phyloP scores from a whole-genome alignment of 2,888 invertebrate species.

The Phlogophora meticulosa region DNA sequence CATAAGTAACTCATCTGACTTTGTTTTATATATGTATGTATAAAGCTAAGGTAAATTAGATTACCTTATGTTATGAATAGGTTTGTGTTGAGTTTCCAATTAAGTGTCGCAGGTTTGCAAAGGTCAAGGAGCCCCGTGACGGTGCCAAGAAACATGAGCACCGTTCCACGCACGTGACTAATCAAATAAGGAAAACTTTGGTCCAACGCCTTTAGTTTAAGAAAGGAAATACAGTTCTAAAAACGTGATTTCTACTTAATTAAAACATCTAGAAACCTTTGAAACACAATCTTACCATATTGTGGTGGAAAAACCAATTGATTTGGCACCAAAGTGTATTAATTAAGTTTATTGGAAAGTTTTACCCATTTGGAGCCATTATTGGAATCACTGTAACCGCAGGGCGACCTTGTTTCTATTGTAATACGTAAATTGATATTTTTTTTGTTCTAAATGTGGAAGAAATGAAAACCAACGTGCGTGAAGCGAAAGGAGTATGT shows the following conservation, averaged over 20 bases:
- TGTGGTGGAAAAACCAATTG: background rate
- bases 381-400: background rate
- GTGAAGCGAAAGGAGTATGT: too few species aligned
- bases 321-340: background rate
- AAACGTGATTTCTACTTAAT: slow-evolving; percentile 10
- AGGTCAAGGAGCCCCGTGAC: slow-evolving; percentile 12
- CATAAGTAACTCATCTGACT: too few species aligned
- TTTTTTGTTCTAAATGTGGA: background rate
- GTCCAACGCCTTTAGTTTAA: background rate
- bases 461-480: too few species aligned
- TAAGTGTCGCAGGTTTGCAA: slow-evolving; percentile 3
- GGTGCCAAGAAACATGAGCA: background rate
- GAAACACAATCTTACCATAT: background rate
- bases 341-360: background rate
- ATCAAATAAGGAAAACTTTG: slow-evolving; percentile 23
- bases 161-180: slow-evolving; percentile 18
- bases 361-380: background rate
- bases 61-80: background rate
- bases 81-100: slow-evolving; percentile 12
- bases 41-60: background rate
- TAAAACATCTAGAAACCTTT: background rate
- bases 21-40: too few species aligned
- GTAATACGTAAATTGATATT: background rate
- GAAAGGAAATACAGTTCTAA: background rate
- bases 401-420: background rate